Percentiles rank a stretch among this genome's conserved stretches.
These are phyloP conservation scores for Salvelinus alpinus DNA, from an alignment of 2,113 vertebrate genomes.

Conservation along the genomic window DNA sequence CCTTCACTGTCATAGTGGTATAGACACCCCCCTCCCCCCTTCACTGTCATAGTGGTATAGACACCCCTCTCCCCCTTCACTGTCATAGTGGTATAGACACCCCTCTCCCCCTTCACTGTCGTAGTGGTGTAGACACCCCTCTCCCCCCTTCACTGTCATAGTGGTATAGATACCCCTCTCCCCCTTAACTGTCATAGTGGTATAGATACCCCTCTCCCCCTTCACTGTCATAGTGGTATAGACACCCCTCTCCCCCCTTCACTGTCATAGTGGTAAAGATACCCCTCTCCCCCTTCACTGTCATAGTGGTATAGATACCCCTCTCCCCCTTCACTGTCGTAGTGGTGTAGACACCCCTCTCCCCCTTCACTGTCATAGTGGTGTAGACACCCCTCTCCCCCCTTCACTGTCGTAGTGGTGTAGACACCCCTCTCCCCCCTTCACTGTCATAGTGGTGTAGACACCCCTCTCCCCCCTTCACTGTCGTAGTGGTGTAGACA, in stretches of 20 bases:
- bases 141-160: neutral
- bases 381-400: neutral
- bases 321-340: constrained; percentile 38
- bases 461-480: constrained; percentile 59
- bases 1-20: no score
- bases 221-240: constrained; percentile 54
- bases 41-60: no score
- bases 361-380: constrained; percentile 47
- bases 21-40: neutral
- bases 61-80: constrained; percentile 3
- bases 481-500: constrained; percentile 58
- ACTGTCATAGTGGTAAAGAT: no score
- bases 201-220: no score
- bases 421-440: constrained; percentile 56
- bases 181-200: no score
- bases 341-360: no score
- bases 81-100: constrained; percentile 11
- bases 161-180: no score
- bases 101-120: no score
- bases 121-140: neutral
- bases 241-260: no score
- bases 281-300: constrained; percentile 69
- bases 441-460: constrained; percentile 44
- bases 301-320: constrained; percentile 26
- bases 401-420: no score